Evolutionary conservation across 2,797 vertebrate genomes (phyloP).

Genomic region (Acipenser ruthenus): DNA sequence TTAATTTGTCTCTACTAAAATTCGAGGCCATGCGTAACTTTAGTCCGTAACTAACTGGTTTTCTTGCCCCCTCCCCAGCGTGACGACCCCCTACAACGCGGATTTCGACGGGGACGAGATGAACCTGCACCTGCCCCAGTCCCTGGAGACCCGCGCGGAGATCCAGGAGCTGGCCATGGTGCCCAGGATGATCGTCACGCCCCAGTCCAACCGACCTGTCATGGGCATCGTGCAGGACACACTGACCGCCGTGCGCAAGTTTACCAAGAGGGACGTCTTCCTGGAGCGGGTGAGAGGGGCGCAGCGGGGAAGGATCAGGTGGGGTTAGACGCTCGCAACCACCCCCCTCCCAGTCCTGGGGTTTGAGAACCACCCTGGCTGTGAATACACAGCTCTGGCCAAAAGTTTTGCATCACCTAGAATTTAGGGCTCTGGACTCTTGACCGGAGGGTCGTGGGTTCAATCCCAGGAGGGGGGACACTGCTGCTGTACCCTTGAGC

Average conservation of each 20-base stretch:
- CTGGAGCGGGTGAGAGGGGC: slow-evolving; percentile 68
- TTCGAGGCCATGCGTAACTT: too few species aligned
- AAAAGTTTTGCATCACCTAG: too few species aligned
- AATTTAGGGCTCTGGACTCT: too few species aligned
- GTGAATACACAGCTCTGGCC: too few species aligned
- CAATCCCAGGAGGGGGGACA: slow-evolving; percentile 35
- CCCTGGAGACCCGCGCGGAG: slow-evolving; percentile 86
- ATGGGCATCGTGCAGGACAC: slow-evolving; percentile 98
- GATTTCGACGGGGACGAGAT: slow-evolving; percentile 95
- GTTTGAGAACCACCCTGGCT: too few species aligned
- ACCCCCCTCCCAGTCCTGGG: too few species aligned
- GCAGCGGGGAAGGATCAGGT: background rate
- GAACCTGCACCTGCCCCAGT: slow-evolving; percentile 80
- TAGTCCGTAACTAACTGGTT: too few species aligned
- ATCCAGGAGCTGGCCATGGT: slow-evolving; percentile 97
- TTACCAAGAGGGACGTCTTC: slow-evolving; percentile 93
- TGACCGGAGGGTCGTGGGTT: background rate
- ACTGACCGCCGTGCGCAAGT: slow-evolving; percentile 85
- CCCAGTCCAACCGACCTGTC: slow-evolving; percentile 90
- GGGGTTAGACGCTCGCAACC: too few species aligned
- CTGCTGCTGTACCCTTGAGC: too few species aligned
- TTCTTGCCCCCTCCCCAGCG: slow-evolving; percentile 23
- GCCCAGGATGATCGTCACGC: slow-evolving; percentile 92
- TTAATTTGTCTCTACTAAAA: too few species aligned
- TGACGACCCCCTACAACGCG: slow-evolving; percentile 91